Evolutionary conservation across 2,113 vertebrate genomes (phyloP).

Genomic region (Craseonycteris thonglongyai): DNA sequence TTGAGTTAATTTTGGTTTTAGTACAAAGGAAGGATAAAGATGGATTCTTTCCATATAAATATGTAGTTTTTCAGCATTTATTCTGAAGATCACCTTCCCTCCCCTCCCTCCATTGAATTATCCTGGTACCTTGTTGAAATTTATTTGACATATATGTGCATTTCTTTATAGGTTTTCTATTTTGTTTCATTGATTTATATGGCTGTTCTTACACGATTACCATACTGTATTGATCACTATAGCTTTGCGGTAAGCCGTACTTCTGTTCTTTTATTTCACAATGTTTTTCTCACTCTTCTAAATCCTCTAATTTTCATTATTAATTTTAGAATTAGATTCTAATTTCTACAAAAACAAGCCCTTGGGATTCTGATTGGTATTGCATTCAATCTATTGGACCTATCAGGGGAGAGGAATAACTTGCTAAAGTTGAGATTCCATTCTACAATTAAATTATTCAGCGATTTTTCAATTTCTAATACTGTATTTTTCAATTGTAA

Average conservation of each 20-base stretch:
- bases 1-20: background rate
- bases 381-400: background rate
- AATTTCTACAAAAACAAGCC: background rate
- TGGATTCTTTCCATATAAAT: background rate
- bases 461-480: background rate
- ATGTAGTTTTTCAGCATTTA: background rate
- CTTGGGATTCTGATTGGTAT: background rate
- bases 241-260: background rate
- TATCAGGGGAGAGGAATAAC: background rate
- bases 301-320: background rate
- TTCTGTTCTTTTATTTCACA: background rate
- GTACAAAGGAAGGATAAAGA: background rate
- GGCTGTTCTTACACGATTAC: background rate
- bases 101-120: background rate
- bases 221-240: background rate
- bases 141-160: background rate
- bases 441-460: background rate
- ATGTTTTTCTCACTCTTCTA: background rate
- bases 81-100: background rate
- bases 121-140: background rate
- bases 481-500: background rate
- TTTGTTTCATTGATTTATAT: background rate
- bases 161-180: background rate
- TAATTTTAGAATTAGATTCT: background rate
- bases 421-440: background rate